These are phyloP conservation scores for Conus ventricosus DNA, from an alignment of 1,140 invertebrate species.

Conservation along the genomic window DNA sequence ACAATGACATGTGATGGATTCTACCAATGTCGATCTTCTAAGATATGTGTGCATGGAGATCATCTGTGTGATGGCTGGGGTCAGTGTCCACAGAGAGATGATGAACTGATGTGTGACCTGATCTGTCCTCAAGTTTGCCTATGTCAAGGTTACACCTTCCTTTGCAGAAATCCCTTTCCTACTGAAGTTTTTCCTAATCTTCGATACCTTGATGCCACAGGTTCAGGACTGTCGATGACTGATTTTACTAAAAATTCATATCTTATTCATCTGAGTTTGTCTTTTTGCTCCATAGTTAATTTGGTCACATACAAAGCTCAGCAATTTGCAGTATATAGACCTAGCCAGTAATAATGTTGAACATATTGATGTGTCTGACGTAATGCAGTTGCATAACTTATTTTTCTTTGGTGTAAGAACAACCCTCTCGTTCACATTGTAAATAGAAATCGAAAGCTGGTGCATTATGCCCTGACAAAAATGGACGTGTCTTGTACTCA, in stretches of 20 bases:
- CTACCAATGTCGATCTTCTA: slow-evolving; percentile 29
- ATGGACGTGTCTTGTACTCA: background rate
- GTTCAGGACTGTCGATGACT: background rate
- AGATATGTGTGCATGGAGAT: slow-evolving; percentile 24
- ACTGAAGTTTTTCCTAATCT: background rate
- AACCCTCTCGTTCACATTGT: slow-evolving; percentile 18
- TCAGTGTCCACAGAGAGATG: slow-evolving; percentile 40
- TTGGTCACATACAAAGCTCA: background rate
- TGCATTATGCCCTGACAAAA: background rate
- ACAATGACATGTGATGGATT: slow-evolving; percentile 13
- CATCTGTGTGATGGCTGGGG: slow-evolving; percentile 26
- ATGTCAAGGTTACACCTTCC: slow-evolving; percentile 17
- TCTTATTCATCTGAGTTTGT: background rate
- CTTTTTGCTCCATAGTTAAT: background rate
- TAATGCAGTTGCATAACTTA: slow-evolving; percentile 17
- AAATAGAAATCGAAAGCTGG: background rate
- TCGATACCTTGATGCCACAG: slow-evolving; percentile 17
- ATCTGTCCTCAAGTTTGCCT: slow-evolving; percentile 47
- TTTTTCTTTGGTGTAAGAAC: background rate
- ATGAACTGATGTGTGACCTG: slow-evolving; percentile 38
- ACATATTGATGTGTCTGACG: background rate
- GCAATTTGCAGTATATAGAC: background rate
- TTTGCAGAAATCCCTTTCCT: background rate
- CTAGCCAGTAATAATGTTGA: slow-evolving; percentile 21
- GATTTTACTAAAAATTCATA: background rate